A percentile compares a stretch with the other conserved stretches of the same genome.
Evolutionary conservation across 2,113 vertebrate species (phyloP).

Genomic region (Mormyrus iriodes): DNA sequence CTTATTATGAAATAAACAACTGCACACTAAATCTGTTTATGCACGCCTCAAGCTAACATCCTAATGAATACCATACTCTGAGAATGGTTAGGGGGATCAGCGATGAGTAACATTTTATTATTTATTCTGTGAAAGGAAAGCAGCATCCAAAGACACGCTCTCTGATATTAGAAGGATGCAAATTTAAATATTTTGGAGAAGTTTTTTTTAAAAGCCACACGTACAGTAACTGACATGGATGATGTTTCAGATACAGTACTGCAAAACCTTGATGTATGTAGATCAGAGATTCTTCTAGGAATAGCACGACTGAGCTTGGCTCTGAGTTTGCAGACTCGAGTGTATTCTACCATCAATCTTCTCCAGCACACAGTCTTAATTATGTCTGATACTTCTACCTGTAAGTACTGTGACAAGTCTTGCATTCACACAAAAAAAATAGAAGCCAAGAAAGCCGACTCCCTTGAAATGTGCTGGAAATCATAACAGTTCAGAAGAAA

Average conservation of each 20-base stretch:
- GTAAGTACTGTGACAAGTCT: not conserved
- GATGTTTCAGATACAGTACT: not conserved
- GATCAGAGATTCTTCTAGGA: not conserved
- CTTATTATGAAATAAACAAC: not conserved
- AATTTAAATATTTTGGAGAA: not conserved
- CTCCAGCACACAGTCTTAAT: conserved; percentile 3
- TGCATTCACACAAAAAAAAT: not conserved
- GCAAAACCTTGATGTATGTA: not conserved
- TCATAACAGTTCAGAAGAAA: not conserved
- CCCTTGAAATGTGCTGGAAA: not conserved
- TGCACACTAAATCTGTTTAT: not conserved
- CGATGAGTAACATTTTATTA: not conserved
- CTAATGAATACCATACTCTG: not conserved
- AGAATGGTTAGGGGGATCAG: not conserved
- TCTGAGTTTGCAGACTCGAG: not conserved
- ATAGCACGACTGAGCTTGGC: not conserved
- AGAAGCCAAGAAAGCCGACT: not conserved
- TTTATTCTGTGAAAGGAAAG: not conserved
- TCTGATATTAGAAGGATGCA: not conserved
- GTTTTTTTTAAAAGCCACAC: not conserved
- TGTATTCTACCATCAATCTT: not conserved
- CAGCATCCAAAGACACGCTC: not conserved
- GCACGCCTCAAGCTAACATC: not conserved
- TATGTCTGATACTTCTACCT: not conserved
- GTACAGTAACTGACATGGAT: not conserved